Conservation (phyloP, 2,888 invertebrate genomes). For the Ormyrus rosae region DNA sequence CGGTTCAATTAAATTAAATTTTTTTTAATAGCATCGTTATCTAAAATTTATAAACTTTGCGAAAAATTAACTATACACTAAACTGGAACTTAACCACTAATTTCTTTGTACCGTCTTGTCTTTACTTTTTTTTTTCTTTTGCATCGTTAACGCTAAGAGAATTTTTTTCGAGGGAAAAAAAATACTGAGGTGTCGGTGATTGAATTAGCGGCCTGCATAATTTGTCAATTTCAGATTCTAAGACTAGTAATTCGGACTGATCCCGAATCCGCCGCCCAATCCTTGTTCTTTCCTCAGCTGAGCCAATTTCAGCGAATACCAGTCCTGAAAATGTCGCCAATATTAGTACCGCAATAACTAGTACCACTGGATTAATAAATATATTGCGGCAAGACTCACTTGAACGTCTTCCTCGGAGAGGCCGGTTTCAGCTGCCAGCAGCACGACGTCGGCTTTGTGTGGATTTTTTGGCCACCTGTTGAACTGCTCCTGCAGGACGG, state of each 20-base stretch:
- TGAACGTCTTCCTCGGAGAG: constrained; percentile 76
- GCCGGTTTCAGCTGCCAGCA: constrained; percentile 78
- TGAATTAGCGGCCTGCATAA: constrained; percentile 10
- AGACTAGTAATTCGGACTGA: constrained; percentile 36
- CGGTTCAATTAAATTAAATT: background rate
- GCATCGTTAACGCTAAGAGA: constrained; percentile 12
- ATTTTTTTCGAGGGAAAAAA: constrained; percentile 29
- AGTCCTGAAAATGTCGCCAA: constrained; percentile 64
- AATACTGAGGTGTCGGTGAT: constrained; percentile 50
- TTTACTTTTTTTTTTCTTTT: background rate
- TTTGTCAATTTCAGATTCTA: constrained; percentile 4
- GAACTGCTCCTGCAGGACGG: constrained; percentile 77
- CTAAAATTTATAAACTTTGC: constrained; percentile 23
- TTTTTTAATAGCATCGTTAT: background rate
- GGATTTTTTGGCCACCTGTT: constrained; percentile 76
- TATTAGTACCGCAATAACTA: background rate
- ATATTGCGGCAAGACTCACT: constrained; percentile 65
- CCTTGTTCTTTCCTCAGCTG: constrained; percentile 75
- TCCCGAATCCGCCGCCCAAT: constrained; percentile 67
- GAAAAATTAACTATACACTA: constrained; percentile 32
- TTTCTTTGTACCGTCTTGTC: constrained; percentile 49
- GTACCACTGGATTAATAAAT: background rate
- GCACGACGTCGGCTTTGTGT: constrained; percentile 76
- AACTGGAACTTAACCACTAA: constrained; percentile 37
- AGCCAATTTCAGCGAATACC: constrained; percentile 73